Evolutionary conservation across 2,888 invertebrate genomes (phyloP), one percentile per base, ranked within the genome.

Genomic region (Pyralis farinalis): DNA sequence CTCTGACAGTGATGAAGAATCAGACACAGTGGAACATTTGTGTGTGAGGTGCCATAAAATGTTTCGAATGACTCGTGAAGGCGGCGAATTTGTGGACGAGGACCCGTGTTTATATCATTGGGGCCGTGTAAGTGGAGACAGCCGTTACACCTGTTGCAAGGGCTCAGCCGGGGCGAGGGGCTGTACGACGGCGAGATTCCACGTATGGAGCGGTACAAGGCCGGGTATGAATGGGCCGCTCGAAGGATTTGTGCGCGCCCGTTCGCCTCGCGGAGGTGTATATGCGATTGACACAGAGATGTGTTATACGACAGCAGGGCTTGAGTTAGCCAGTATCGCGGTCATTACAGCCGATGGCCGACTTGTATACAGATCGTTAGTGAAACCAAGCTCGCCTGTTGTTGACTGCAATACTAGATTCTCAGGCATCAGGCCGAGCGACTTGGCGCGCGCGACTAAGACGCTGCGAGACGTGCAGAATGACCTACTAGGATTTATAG

Each of bases 201-300:
- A 97, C 71, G 96, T 97, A 0, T 96, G 95, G 95, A 92, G 90
- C 35, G 96, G 96, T 0, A 78, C 93, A 0, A 80, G 85, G 8
- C 90, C 91, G 2, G 95, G 96, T 1, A 80, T 92, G 54, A 96
- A 96, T 67, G 94, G 94, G 0, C 95, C 95, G 0, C 91, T 92
- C 46, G 89, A 91, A 10, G 93, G 93, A 16, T 95, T 91, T 63
- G 92, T 93, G 0, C 82, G 90, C 35, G 94, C 94, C 1, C 74
- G 84, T 42, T 81, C 82, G 33, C 77, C 84, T 34, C 84, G 90
- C 5, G 79, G 83, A 20, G 91, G 92, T 41, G 92, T 96, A 1
- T 97, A 94, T 75, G 96, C 97, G 0, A 72, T 99, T 12, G 99
- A 99, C 81, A 98, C 98, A 73, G 99, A 99, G 86, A 99, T 98